These are phyloP conservation scores for Melipona quadrifasciata DNA, from an alignment of 1,140 invertebrate genomes.

Conservation along the genomic window DNA sequence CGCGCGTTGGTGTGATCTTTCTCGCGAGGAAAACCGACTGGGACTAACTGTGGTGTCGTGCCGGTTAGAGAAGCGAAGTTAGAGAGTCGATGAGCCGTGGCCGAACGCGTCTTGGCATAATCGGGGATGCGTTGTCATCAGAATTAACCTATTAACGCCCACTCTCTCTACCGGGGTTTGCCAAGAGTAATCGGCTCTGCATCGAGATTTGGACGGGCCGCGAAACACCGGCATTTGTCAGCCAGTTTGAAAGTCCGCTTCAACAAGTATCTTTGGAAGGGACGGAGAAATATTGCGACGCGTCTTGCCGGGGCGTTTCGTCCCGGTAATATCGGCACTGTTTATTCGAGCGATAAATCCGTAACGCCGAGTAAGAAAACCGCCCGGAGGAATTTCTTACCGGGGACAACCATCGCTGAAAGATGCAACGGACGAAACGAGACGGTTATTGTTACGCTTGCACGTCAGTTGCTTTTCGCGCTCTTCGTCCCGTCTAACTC, in stretches of 20 bases:
- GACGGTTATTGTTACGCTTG: neutral
- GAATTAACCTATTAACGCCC: conserved; percentile 69
- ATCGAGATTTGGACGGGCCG: conserved; percentile 64
- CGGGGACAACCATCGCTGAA: conserved; percentile 18
- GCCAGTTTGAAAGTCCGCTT: conserved; percentile 56
- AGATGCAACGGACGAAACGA: conserved; percentile 4
- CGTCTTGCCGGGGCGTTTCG: conserved; percentile 32
- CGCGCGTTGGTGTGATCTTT: neutral
- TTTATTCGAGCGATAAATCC: conserved; percentile 41
- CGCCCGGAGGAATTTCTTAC: conserved; percentile 14
- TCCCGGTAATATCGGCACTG: conserved; percentile 40
- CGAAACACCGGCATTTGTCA: conserved; percentile 63
- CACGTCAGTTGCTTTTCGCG: neutral
- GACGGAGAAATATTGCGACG: conserved; percentile 64
- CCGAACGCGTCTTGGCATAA: conserved; percentile 51
- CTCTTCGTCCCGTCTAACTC: neutral
- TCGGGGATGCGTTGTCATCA: conserved; percentile 62
- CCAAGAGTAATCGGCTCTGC: conserved; percentile 67
- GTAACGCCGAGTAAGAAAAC: conserved; percentile 5
- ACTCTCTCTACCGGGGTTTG: conserved; percentile 48
- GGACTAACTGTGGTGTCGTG: neutral
- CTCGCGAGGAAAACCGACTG: neutral
- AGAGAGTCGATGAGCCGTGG: conserved; percentile 34
- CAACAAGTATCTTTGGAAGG: conserved; percentile 61
- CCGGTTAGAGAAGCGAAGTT: conserved; percentile 26